phyloP scores from a whole-genome alignment of 2,888 invertebrate species.

The Dugesia japonica region DNA sequence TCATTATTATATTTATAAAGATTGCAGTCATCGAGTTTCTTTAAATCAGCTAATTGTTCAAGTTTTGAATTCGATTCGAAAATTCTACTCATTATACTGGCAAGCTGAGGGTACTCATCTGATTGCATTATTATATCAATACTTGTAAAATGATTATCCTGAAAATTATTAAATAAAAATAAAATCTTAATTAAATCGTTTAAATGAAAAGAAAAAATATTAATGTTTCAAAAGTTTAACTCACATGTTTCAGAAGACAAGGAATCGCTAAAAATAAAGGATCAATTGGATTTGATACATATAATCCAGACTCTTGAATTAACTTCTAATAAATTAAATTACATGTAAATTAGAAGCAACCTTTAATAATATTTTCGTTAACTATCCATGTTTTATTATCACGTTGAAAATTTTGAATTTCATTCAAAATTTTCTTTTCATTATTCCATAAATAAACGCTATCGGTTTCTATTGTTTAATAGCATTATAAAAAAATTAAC shows the following conservation, averaged over 20 bases:
- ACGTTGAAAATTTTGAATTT: background rate
- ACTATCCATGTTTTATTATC: background rate
- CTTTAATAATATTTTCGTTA: background rate
- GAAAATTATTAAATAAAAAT: too few species aligned
- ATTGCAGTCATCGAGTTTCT: too few species aligned
- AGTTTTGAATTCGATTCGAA: too few species aligned
- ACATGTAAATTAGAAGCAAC: background rate
- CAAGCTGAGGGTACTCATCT: too few species aligned
- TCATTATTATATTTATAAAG: too few species aligned
- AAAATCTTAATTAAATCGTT: too few species aligned
- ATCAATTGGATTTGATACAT: background rate
- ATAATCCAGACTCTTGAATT: background rate
- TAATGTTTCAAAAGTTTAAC: too few species aligned
- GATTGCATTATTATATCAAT: too few species aligned
- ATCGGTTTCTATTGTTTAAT: background rate
- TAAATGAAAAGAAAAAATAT: too few species aligned
- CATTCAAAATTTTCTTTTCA: background rate
- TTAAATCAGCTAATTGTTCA: too few species aligned
- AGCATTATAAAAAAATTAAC: background rate
- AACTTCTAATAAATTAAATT: background rate
- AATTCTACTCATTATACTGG: too few species aligned
- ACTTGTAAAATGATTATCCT: too few species aligned
- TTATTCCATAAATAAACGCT: background rate
- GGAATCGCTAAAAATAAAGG: background rate
- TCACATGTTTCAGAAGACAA: background rate